phyloP scores from a whole-genome alignment of 2,888 invertebrate species.

The Philaethria dido region DNA sequence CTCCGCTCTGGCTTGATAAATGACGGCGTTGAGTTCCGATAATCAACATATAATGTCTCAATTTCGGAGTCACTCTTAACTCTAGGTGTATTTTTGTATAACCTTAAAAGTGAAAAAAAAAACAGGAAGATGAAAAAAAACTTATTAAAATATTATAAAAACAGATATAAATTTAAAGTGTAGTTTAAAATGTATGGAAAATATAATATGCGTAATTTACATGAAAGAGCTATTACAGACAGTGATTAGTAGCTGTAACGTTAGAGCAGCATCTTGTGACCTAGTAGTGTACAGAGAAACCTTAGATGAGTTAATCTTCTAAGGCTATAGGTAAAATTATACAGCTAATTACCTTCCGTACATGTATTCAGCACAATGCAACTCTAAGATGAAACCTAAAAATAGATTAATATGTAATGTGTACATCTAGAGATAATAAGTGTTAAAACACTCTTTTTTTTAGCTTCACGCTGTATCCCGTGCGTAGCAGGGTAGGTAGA shows the following conservation, averaged over 20 bases:
- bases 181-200: background rate
- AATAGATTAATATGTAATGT: background rate
- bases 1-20: too few relatives aligned
- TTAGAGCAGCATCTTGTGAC: slow-evolving; percentile 11
- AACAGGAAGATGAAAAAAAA: background rate
- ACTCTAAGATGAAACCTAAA: too few relatives aligned
- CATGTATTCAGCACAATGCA: background rate
- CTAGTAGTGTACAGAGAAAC: slow-evolving; percentile 15
- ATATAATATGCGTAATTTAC: slow-evolving; percentile 13
- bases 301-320: slow-evolving; percentile 12
- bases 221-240: slow-evolving; percentile 11
- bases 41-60: too few relatives aligned
- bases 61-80: too few relatives aligned
- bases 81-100: too few relatives aligned
- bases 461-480: too few relatives aligned
- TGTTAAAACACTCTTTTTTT: too few relatives aligned
- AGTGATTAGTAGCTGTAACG: slow-evolving; percentile 13
- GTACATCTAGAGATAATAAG: too few relatives aligned
- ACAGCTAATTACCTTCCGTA: background rate
- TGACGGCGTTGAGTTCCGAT: too few relatives aligned
- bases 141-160: too few relatives aligned
- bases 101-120: background rate
- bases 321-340: slow-evolving; percentile 1
- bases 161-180: background rate
- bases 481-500: too few relatives aligned